A percentile compares a stretch with the other conserved stretches of the same genome.
Evolutionary conservation across 2,888 invertebrate genomes (phyloP).

Genomic region (Perizoma flavofasciatum): DNA sequence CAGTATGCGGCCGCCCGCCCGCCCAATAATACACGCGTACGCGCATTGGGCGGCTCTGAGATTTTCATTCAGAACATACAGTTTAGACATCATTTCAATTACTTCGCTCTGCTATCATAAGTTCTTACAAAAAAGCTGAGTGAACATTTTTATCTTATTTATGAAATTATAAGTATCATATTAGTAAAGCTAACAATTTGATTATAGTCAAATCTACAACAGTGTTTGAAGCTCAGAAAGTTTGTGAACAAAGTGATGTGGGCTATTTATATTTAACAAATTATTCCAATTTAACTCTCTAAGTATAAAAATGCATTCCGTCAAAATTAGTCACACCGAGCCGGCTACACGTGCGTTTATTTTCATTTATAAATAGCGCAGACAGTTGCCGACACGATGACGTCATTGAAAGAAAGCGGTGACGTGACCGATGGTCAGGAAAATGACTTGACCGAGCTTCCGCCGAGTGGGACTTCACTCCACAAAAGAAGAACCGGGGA

Average conservation of each 20-base stretch:
- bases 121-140: too few species aligned
- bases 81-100: too few species aligned
- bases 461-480: constrained; percentile 71
- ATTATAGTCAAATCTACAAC: constrained; percentile 29
- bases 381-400: constrained; percentile 62
- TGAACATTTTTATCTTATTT: too few species aligned
- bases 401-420: constrained; percentile 66
- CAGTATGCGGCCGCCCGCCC: constrained; percentile 75
- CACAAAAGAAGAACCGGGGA: constrained; percentile 76
- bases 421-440: constrained; percentile 57
- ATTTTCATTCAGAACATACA: constrained; percentile 29
- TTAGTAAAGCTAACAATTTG: too few species aligned
- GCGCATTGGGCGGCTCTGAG: constrained; percentile 65
- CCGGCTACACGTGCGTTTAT: constrained; percentile 72
- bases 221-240: constrained; percentile 23
- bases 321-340: constrained; percentile 52
- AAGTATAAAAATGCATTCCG: constrained; percentile 68
- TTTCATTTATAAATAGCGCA: constrained; percentile 75
- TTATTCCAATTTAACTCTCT: constrained; percentile 29
- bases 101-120: too few species aligned
- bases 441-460: constrained; percentile 65
- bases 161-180: too few species aligned
- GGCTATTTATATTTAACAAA: constrained; percentile 20
- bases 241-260: constrained; percentile 23
- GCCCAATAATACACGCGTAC: constrained; percentile 59